A percentile compares a stretch with the other conserved stretches of the same genome.
phyloP scores from a whole-genome alignment of 2,113 vertebrate species.

The Ursus arctos region DNA sequence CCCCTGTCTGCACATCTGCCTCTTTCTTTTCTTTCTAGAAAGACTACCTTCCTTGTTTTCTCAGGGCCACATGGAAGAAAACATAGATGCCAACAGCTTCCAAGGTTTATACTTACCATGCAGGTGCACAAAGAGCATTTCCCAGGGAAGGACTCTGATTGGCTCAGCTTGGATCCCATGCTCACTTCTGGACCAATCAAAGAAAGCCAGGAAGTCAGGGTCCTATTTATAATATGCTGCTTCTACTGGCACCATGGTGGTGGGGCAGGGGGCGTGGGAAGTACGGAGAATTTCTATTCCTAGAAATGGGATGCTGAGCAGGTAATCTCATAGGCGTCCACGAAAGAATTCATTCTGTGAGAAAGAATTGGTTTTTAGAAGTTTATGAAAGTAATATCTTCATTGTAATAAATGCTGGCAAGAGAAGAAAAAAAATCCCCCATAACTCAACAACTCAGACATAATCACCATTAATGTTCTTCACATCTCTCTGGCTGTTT shows the following conservation, averaged over 20 bases:
- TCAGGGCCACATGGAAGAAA: neutral
- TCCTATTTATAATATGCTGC: neutral
- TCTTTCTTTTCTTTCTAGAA: neutral
- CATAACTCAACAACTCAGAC: neutral
- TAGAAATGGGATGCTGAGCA: neutral
- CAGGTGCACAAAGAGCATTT: neutral
- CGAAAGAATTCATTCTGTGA: neutral
- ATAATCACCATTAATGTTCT: neutral
- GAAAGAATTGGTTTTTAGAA: neutral
- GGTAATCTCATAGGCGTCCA: neutral
- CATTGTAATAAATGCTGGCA: neutral
- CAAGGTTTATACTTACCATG: too few relatives aligned
- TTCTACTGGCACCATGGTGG: neutral
- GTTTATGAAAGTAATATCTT: neutral
- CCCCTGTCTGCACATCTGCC: neutral
- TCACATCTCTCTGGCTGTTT: neutral
- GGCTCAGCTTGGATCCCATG: neutral
- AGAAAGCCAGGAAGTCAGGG: neutral
- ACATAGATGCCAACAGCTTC: rapidly evolving
- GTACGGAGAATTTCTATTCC: neutral
- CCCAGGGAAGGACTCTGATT: neutral
- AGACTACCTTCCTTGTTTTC: neutral
- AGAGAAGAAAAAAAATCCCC: neutral
- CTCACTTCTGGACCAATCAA: neutral
- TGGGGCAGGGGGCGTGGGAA: neutral